phyloP scores from a whole-genome alignment of 2,113 vertebrate species.

The Hucho hucho region DNA sequence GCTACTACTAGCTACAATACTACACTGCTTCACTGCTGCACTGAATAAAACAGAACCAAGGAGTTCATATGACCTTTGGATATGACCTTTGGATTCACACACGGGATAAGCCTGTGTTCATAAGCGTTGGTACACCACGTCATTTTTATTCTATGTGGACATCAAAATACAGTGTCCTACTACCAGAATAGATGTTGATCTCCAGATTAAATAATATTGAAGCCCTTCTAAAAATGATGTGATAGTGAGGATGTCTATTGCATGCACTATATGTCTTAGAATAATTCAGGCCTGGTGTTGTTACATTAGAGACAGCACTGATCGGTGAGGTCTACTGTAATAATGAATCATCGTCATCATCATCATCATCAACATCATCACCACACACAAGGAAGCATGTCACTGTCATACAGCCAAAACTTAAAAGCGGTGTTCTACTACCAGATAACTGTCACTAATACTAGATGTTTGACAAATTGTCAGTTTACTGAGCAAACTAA shows the following conservation, averaged over 20 bases:
- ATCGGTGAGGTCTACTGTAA: conserved; percentile 16
- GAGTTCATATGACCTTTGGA: not conserved
- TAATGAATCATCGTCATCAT: no score
- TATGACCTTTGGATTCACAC: not conserved
- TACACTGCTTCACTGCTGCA: not conserved
- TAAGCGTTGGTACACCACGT: not conserved
- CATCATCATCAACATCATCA: not conserved
- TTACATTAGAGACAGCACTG: conserved; percentile 19
- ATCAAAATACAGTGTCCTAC: not conserved
- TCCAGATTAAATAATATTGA: not conserved
- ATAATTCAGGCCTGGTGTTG: not conserved
- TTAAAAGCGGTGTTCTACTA: no score
- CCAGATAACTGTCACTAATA: no score
- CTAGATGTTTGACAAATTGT: no score
- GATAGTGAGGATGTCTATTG: not conserved
- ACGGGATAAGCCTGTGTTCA: not conserved
- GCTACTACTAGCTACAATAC: not conserved
- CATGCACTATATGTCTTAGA: not conserved
- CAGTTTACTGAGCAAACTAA: no score
- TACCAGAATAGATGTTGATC: not conserved
- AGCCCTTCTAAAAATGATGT: not conserved
- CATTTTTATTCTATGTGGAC: not conserved
- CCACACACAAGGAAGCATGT: conserved; percentile 55
- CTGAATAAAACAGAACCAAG: conserved; percentile 1
- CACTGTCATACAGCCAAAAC: conserved; percentile 63